Conservation (phyloP, 1,140 invertebrate genomes). For the Brachionus plicatilis region DNA sequence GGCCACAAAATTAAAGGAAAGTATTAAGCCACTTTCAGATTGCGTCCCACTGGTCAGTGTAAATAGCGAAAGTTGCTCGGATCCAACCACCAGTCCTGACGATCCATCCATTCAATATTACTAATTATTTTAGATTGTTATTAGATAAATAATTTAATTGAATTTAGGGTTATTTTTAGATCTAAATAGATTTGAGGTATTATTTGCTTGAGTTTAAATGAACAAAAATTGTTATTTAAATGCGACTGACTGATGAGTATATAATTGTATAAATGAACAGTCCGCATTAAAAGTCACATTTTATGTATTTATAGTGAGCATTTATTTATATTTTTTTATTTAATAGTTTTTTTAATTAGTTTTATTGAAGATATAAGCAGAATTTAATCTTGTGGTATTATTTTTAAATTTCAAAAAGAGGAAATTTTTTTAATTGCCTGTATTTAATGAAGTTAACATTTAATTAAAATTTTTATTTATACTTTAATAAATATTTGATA, state of each 20-base stretch:
- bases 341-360: background rate
- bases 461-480: background rate
- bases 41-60: background rate
- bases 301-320: background rate
- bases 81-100: background rate
- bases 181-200: background rate
- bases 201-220: background rate
- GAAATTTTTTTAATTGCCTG: background rate
- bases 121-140: background rate
- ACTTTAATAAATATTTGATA: background rate
- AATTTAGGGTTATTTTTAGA: background rate
- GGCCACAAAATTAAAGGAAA: background rate
- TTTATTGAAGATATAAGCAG: slow-evolving; percentile 11
- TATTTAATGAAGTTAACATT: slow-evolving; percentile 10
- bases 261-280: background rate
- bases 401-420: background rate
- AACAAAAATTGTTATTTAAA: background rate
- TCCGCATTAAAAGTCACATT: background rate
- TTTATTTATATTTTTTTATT: background rate
- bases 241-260: background rate
- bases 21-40: background rate
- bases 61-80: background rate
- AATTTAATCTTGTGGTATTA: background rate
- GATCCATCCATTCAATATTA: slow-evolving; percentile 14
- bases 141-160: background rate